Evolutionary conservation across 2,888 invertebrate species (phyloP), one percentile per base, ranked within the genome.

Genomic region (Helobdella robusta): DNA sequence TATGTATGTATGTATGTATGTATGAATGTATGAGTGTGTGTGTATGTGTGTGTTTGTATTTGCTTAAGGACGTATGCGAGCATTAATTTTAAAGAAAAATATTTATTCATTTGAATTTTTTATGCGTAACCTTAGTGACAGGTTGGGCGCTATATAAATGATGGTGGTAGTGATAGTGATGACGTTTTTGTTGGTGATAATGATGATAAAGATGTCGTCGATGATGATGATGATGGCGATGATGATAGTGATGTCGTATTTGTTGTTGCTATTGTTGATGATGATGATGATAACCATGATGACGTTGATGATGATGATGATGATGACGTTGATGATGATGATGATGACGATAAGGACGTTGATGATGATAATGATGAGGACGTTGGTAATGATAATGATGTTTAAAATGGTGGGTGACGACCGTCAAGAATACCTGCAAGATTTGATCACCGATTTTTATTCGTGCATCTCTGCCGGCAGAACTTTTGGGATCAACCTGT

Each of bases 361-460:
- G 65, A 65, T 65, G 65, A 32, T 40, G 11, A 65, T 65, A 46
- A 44, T 59, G 59, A 65, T n/a, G 58, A 20, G 36, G 3, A 60
- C 18, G 58, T 25, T 61, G 32, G 48, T 65, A 25, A 59, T 59
- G 44, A 54, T 59, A 46, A 65, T 23, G 20, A 35, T 35, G 23
- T 40, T n/a, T n/a, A n/a, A n/a, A n/a, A n/a, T n/a, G n/a, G n/a
- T n/a, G n/a, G n/a, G n/a, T n/a, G n/a, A n/a, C 44, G 44, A 15
- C 11, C 11, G 11, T 40, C n/a, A n/a, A 15, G n/a, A 56, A 46
- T 73, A 80, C 80, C 77, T 81, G 80, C 59, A 81, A 73, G 66
- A 81, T 79, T 69, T 81, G 81, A 70, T 81, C 81, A 20, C 81
- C 81, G 68, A 78, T 77, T 68, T 76, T 68, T n/a, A 81, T 76